These are phyloP conservation scores for Phyllotreta striolata DNA, from an alignment of 2,888 invertebrate genomes.

Conservation along the genomic window DNA sequence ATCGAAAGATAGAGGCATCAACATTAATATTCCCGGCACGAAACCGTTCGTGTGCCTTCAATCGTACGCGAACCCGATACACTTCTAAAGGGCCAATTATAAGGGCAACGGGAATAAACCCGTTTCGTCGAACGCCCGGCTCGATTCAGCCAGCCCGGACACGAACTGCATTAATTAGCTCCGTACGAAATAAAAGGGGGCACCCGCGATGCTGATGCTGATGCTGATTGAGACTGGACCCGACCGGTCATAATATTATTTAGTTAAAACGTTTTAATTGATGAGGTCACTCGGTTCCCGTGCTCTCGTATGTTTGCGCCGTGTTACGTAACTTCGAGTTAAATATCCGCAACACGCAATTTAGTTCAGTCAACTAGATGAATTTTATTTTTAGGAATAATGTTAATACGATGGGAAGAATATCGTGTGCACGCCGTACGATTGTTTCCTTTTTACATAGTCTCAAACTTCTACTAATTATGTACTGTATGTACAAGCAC, in stretches of 20 bases:
- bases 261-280: constrained; percentile 52
- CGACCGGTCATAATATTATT: constrained; percentile 39
- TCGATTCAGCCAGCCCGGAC: constrained; percentile 30
- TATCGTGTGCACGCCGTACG: too few relatives aligned
- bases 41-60: constrained; percentile 14
- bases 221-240: constrained; percentile 39
- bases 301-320: constrained; percentile 21
- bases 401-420: too few relatives aligned
- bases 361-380: constrained; percentile 1
- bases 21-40: constrained; percentile 18
- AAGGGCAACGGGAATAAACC: not conserved
- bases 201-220: constrained; percentile 22
- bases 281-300: constrained; percentile 52
- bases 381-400: too few relatives aligned
- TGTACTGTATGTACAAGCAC: too few relatives aligned
- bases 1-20: not conserved
- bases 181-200: constrained; percentile 36
- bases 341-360: constrained; percentile 23
- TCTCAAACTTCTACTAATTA: too few relatives aligned
- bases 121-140: not conserved
- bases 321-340: constrained; percentile 25
- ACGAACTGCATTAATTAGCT: constrained; percentile 52
- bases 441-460: too few relatives aligned
- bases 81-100: constrained; percentile 21
- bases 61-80: constrained; percentile 14